Evolutionary conservation across 2,113 vertebrate species (phyloP).

Genomic region (Vulpes lagopus): DNA sequence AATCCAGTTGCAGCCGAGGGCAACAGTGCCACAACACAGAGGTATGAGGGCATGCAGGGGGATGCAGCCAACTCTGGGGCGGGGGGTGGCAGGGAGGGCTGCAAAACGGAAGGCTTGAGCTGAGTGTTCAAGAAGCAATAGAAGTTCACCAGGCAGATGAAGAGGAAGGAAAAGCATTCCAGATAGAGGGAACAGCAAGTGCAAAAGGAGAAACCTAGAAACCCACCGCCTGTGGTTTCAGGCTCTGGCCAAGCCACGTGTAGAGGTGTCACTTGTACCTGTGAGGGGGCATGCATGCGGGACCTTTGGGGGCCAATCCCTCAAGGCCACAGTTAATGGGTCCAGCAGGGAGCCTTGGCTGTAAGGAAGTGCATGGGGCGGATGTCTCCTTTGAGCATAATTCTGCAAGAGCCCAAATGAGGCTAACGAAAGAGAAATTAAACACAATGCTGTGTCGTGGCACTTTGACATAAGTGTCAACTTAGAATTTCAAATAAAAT

Average conservation of each 20-base stretch:
- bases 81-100: too few relatives aligned
- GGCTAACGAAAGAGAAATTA: slow-evolving; percentile 88
- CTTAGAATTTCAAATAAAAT: slow-evolving; percentile 89
- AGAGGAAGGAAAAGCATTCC: background rate
- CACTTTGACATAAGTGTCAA: slow-evolving; percentile 85
- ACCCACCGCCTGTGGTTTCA: fast-evolving
- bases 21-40: fast-evolving
- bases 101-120: background rate
- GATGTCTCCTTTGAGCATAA: slow-evolving; percentile 70
- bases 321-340: background rate
- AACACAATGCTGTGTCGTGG: slow-evolving; percentile 79
- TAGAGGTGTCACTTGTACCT: background rate
- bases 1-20: fast-evolving
- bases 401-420: slow-evolving; percentile 81
- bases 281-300: background rate
- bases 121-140: background rate
- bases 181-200: background rate
- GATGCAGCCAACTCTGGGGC: fast-evolving
- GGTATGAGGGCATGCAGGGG: fast-evolving
- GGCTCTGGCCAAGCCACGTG: background rate
- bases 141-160: background rate
- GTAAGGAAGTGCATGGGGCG: slow-evolving; percentile 61
- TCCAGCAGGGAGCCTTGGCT: slow-evolving; percentile 30
- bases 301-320: background rate
- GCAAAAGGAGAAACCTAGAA: background rate